phyloP scores from a whole-genome alignment of 2,888 invertebrate genomes.

The Idaea dimidiata region DNA sequence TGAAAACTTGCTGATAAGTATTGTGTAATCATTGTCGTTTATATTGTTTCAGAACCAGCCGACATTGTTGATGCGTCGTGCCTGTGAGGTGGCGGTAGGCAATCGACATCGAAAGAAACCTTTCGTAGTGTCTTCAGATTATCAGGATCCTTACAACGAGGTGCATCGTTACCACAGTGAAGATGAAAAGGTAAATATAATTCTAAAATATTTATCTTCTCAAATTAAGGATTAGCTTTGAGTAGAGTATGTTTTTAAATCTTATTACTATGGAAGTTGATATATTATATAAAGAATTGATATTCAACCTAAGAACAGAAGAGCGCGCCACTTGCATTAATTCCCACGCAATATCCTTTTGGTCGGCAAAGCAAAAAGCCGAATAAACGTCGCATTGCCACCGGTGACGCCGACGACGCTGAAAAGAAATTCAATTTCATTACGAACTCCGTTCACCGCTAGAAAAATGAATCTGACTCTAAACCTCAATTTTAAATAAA shows the following conservation, averaged over 20 bases:
- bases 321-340: constrained; percentile 66
- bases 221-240: too few relatives aligned
- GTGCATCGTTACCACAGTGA: constrained; percentile 49
- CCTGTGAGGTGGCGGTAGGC: constrained; percentile 65
- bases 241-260: too few relatives aligned
- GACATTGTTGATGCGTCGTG: constrained; percentile 61
- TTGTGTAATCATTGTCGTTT: constrained; percentile 1
- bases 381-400: constrained; percentile 52
- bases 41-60: constrained; percentile 58
- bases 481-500: constrained; percentile 33
- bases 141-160: constrained; percentile 44
- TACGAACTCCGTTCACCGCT: constrained; percentile 46
- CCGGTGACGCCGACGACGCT: constrained; percentile 39
- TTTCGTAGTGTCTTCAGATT: constrained; percentile 46
- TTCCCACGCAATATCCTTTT: constrained; percentile 76
- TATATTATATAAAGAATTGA: constrained; percentile 54
- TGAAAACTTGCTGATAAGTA: neutral
- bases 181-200: constrained; percentile 61
- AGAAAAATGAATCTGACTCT: constrained; percentile 43
- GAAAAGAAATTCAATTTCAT: constrained; percentile 70
- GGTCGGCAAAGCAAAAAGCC: constrained; percentile 68
- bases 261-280: constrained; percentile 34
- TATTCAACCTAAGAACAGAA: constrained; percentile 55
- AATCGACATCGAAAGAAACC: constrained; percentile 51
- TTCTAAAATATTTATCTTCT: constrained; percentile 15